phyloP scores from a whole-genome alignment of 2,113 vertebrate genomes.

The Lontra canadensis region DNA sequence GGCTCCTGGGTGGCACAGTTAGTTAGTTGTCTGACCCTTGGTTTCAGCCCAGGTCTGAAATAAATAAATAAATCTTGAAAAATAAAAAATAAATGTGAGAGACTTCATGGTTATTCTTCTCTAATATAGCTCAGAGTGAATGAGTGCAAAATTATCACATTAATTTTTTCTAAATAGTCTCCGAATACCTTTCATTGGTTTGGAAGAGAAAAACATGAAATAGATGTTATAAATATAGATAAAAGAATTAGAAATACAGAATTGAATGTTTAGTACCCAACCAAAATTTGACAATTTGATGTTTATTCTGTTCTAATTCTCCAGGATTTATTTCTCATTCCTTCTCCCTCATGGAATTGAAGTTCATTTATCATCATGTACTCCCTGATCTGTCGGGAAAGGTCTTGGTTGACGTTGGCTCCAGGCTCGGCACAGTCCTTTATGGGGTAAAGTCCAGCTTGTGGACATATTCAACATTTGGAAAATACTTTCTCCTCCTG shows the following conservation, averaged over 20 bases:
- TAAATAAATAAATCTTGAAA: background rate
- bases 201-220: conserved; percentile 13
- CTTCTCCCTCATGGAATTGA: conserved; percentile 93
- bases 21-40: background rate
- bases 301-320: conserved; percentile 79
- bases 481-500: conserved; percentile 79
- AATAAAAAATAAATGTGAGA: conserved; percentile 5
- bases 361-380: conserved; percentile 92
- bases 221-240: conserved; percentile 31
- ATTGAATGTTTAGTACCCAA: conserved; percentile 19
- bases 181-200: conserved; percentile 18
- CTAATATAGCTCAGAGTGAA: background rate
- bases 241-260: conserved; percentile 31
- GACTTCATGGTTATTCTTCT: conserved; percentile 22
- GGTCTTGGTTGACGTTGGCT: conserved; percentile 93
- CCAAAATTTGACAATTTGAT: conserved; percentile 77
- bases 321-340: conserved; percentile 97
- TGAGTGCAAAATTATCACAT: background rate
- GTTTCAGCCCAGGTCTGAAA: background rate
- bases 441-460: conserved; percentile 89
- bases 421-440: conserved; percentile 94
- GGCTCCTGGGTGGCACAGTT: background rate
- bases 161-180: conserved; percentile 40
- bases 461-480: conserved; percentile 78
- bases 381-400: conserved; percentile 93